Base-by-base conservation (phyloP, 2,888 invertebrate genomes). In the Scotopteryx bipunctaria region DNA sequence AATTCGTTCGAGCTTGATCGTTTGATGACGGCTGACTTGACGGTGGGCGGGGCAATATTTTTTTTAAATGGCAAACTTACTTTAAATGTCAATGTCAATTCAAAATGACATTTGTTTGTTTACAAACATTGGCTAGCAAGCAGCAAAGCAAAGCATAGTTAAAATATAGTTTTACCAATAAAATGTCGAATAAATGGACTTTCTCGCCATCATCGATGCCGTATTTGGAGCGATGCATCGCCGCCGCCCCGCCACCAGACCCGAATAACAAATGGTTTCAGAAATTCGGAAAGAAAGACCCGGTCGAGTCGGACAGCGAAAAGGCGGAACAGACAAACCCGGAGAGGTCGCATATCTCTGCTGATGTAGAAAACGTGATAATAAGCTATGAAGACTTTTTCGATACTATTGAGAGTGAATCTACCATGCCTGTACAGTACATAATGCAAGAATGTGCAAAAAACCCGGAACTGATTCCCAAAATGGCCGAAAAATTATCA, bases 131-230 rank as follows among this genome's bases (percentile, higher is more conserved):
- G 17, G 19, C 8, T 14, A 2, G 8, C 23, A 1, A n/a, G 8
- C 23, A 2, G 23, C n/a, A 23, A 1, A 25, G 5, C 1, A 8
- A 25, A 25, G 3, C 8, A 25, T 25, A n/a, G 23, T n/a, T 2
- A 25, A 3, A n/a, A n/a, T n/a, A n/a, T n/a, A n/a, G n/a, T n/a
- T 15, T 25, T 25, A 5, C 4, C 3, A 13, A 5, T n/a, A 17
- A 16, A 46, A 81, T 81, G 78, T 62, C 75, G 13, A 60, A 67
- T 23, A 60, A 67, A n/a, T 83, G 80, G 80, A 67, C 54, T 11
- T 78, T 79, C 61, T 72, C 75, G 1, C 64, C 73, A 13, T 62
- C 68, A 16, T 72, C 75, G 5, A 48, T 69, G 23, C 31, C 36
- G 2, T 47, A 69, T 27, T 47, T 78, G 25, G 56, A 72, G 29